Conservation (phyloP, 2,113 vertebrate genomes). For the Tetrao urogallus region DNA sequence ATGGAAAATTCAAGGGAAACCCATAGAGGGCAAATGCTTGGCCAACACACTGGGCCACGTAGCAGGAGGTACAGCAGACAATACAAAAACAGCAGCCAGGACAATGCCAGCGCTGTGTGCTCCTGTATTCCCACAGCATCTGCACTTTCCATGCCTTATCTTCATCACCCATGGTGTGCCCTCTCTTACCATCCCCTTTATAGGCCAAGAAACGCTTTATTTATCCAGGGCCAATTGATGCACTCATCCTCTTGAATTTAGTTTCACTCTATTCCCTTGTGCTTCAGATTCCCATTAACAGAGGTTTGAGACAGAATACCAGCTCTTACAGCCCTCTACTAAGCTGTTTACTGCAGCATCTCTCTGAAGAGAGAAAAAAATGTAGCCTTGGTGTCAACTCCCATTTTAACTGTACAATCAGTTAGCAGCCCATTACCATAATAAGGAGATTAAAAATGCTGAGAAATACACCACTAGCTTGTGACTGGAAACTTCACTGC, state of each 20-base stretch:
- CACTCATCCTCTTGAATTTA: not conserved
- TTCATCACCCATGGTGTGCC: not conserved
- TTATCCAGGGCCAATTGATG: not conserved
- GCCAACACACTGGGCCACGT: not conserved
- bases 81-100: not conserved
- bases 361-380: conserved; percentile 57
- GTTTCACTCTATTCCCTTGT: conserved; percentile 8
- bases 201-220: conserved; percentile 19
- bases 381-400: conserved; percentile 58
- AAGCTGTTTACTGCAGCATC: conserved; percentile 57
- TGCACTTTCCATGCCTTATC: not conserved
- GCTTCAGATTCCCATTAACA: conserved; percentile 42
- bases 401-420: conserved; percentile 66
- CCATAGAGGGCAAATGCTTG: not conserved
- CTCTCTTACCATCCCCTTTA: not conserved
- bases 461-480: conserved; percentile 22
- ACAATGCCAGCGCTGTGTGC: not conserved
- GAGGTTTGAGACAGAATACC: conserved; percentile 46
- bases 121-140: not conserved
- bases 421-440: conserved; percentile 65
- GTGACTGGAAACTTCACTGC: conserved; percentile 8
- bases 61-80: not conserved
- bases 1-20: not conserved
- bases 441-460: conserved; percentile 57
- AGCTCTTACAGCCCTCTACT: conserved; percentile 43